Evolutionary conservation across 2,888 invertebrate species (phyloP).

Genomic region (Drosophila mercatorum): DNA sequence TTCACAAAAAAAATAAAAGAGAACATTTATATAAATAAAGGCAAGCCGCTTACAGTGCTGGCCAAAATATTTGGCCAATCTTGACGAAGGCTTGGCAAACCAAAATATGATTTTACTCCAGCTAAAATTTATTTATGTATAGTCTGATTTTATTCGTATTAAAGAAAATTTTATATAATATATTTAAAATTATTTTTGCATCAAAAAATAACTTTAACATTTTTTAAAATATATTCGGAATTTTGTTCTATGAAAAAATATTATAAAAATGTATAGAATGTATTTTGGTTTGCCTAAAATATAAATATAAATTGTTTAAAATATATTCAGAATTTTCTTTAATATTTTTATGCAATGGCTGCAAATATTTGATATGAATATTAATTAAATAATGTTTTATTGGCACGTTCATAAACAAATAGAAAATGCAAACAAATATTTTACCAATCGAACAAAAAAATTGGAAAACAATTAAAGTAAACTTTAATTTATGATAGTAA

Average conservation of each 20-base stretch:
- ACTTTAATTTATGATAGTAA: not conserved
- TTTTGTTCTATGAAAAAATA: no score
- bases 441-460: not conserved
- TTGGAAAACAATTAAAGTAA: not conserved
- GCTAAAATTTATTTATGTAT: no score
- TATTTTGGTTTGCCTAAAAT: no score
- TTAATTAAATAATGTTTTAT: not conserved
- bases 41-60: conserved; percentile 8
- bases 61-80: conserved; percentile 31
- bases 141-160: no score
- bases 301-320: no score
- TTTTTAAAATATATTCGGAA: no score
- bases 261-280: no score
- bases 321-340: no score
- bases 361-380: not conserved
- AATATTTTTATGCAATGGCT: not conserved
- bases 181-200: no score
- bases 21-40: not conserved
- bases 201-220: no score
- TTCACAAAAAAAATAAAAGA: conserved; percentile 1
- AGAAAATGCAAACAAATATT: not conserved
- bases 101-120: not conserved
- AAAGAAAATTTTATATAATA: no score
- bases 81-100: not conserved
- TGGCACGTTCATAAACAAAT: not conserved